phyloP scores from a whole-genome alignment of 2,888 invertebrate species.

The Plusia festucae region DNA sequence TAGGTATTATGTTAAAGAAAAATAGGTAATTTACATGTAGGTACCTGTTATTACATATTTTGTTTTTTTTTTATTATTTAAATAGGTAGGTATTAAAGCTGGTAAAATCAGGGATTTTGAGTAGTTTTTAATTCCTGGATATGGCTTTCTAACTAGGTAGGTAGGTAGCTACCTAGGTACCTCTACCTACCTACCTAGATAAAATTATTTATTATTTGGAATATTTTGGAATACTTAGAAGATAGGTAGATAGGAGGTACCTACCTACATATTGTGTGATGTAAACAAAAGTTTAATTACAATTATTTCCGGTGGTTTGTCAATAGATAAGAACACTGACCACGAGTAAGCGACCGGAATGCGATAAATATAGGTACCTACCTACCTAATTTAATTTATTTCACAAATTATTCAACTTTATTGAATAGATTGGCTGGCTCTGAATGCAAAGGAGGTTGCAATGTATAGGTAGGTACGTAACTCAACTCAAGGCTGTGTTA shows the following conservation, averaged over 20 bases:
- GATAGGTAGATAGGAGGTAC: too few species aligned
- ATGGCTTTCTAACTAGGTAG: too few species aligned
- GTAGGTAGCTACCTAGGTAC: too few species aligned
- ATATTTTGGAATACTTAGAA: too few species aligned
- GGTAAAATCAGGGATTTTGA: background rate
- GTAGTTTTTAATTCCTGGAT: background rate
- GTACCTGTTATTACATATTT: too few species aligned
- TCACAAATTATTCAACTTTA: constrained; percentile 25
- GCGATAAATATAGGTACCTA: too few species aligned
- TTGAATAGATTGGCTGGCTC: constrained; percentile 34
- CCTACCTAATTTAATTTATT: background rate
- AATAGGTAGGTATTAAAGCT: background rate
- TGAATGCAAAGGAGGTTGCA: constrained; percentile 32
- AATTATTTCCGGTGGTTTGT: constrained; percentile 11
- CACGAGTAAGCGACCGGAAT: constrained; percentile 6
- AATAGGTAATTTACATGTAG: too few species aligned
- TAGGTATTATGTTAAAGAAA: too few species aligned
- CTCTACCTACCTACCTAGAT: too few species aligned
- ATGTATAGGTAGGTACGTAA: constrained; percentile 30
- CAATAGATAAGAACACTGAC: constrained; percentile 6
- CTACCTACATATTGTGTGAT: background rate
- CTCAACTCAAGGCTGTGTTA: constrained; percentile 28
- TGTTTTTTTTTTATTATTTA: constrained; percentile 13
- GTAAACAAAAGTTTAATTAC: constrained; percentile 8
- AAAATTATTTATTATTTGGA: too few species aligned